phyloP scores from a whole-genome alignment of 2,797 vertebrate species.

The Artibeus lituratus region DNA sequence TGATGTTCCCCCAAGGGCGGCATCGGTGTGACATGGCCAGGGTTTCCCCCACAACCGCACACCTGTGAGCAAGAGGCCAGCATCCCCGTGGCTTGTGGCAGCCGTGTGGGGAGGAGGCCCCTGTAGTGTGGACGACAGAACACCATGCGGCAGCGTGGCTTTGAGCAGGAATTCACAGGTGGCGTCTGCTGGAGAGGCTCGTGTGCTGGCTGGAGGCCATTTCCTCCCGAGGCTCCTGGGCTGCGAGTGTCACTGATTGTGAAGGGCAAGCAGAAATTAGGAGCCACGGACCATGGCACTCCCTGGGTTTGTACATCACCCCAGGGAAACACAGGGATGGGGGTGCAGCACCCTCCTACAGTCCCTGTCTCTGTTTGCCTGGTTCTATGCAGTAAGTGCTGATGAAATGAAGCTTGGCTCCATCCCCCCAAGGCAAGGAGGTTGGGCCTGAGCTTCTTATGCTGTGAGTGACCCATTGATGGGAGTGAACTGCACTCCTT shows the following conservation, averaged over 20 bases:
- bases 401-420: not conserved
- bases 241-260: not conserved
- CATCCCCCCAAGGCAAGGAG: not conserved
- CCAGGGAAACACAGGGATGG: not conserved
- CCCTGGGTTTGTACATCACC: not conserved
- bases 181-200: not conserved
- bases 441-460: not conserved
- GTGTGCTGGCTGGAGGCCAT: not conserved
- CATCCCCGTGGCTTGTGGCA: not conserved
- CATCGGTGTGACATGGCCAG: not conserved
- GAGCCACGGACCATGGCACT: not conserved
- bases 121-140: not conserved
- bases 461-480: not conserved
- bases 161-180: not conserved
- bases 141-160: rapidly evolving
- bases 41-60: not conserved
- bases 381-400: not conserved
- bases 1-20: not conserved
- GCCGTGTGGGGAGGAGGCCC: not conserved
- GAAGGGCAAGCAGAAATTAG: not conserved
- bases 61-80: not conserved
- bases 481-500: not conserved
- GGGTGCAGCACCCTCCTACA: not conserved
- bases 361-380: not conserved
- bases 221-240: not conserved